phyloP scores from a whole-genome alignment of 2,113 vertebrate species.

The Solenodon paradoxus region DNA sequence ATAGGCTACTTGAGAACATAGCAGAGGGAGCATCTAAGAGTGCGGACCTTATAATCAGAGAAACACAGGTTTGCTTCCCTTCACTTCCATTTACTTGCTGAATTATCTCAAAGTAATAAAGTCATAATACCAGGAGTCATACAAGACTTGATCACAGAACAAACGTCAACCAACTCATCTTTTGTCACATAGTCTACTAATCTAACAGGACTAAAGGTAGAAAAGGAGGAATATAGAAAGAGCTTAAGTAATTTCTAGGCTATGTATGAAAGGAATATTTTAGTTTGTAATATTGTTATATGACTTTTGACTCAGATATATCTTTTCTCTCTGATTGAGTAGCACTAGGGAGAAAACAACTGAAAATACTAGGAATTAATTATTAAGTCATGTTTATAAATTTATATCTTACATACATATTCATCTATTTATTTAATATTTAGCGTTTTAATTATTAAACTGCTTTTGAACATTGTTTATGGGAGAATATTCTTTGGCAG shows the following conservation, averaged over 20 bases:
- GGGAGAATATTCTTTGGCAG: slow-evolving; percentile 49
- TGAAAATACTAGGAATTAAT: slow-evolving; percentile 61
- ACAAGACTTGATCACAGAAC: background rate
- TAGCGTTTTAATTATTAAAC: slow-evolving; percentile 71
- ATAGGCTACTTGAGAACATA: background rate
- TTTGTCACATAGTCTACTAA: slow-evolving; percentile 6
- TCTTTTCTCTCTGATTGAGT: slow-evolving; percentile 40
- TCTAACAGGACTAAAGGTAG: background rate
- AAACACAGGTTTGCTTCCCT: background rate
- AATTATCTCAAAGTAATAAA: background rate
- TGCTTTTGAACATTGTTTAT: slow-evolving; percentile 67
- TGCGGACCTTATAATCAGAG: background rate
- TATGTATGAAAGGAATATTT: slow-evolving; percentile 23
- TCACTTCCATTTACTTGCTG: background rate
- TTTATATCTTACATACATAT: slow-evolving; percentile 64
- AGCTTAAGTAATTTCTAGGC: slow-evolving; percentile 26
- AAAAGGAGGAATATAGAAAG: background rate
- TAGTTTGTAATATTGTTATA: slow-evolving; percentile 43
- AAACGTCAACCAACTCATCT: background rate
- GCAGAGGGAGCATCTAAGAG: background rate
- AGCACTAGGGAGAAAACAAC: slow-evolving; percentile 59
- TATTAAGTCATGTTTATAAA: slow-evolving; percentile 64
- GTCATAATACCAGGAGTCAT: background rate
- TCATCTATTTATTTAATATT: slow-evolving; percentile 72
- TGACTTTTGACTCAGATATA: slow-evolving; percentile 25